Conservation (phyloP, 1,140 invertebrate genomes). For the Leguminivora glycinivorella region DNA sequence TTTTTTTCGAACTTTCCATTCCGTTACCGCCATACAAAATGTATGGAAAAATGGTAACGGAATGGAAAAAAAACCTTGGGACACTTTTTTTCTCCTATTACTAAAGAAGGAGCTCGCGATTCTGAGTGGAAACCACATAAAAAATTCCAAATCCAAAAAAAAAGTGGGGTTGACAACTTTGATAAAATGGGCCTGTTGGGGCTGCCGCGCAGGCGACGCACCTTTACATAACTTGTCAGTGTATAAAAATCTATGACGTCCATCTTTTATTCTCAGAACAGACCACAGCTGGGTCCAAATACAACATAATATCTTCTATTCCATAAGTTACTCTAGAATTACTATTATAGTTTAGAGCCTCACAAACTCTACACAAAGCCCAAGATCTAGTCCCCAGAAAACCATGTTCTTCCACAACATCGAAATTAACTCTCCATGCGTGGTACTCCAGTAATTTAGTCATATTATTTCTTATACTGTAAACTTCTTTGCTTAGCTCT, state of each 20-base stretch:
- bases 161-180: too few species aligned
- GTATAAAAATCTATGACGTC: background rate
- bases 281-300: background rate
- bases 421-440: conserved; percentile 82
- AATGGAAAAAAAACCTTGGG: too few species aligned
- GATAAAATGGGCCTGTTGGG: too few species aligned
- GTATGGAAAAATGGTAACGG: too few species aligned
- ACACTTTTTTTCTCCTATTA: too few species aligned
- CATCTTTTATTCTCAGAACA: background rate
- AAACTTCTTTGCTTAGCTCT: conserved; percentile 75
- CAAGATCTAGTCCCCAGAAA: conserved; percentile 82
- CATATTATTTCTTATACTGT: conserved; percentile 69
- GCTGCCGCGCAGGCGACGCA: too few species aligned
- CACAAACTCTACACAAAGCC: conserved; percentile 90
- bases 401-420: conserved; percentile 85
- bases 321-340: background rate
- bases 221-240: too few species aligned
- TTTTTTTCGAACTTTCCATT: too few species aligned
- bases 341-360: conserved; percentile 83
- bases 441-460: conserved; percentile 75
- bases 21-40: too few species aligned
- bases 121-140: too few species aligned
- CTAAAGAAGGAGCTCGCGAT: too few species aligned
- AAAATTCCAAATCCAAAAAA: too few species aligned
- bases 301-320: background rate